A percentile compares a stretch with the other conserved stretches of the same genome.
Evolutionary conservation across 2,888 invertebrate species (phyloP).

Genomic region (Cataglyphis rosenhaueri): DNA sequence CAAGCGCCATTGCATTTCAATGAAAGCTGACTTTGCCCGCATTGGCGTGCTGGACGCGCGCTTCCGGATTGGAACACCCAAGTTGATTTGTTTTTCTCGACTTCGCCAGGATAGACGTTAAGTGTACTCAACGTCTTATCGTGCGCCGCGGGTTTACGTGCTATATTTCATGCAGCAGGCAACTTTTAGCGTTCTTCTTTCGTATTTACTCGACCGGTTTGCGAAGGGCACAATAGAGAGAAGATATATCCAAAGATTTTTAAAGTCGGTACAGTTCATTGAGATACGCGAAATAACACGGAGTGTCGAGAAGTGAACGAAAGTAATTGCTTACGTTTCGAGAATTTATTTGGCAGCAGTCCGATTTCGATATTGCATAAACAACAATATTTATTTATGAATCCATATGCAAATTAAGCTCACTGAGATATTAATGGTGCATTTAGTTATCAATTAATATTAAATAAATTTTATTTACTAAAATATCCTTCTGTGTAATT

Average conservation of each 20-base stretch:
- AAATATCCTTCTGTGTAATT: not conserved
- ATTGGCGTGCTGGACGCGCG: constrained; percentile 44
- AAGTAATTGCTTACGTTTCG: constrained; percentile 42
- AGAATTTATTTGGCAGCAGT: constrained; percentile 22
- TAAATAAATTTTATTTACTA: not conserved
- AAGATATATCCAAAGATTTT: constrained; percentile 45
- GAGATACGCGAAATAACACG: constrained; percentile 46
- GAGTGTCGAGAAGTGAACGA: constrained; percentile 11
- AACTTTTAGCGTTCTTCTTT: constrained; percentile 52
- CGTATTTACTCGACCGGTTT: constrained; percentile 46
- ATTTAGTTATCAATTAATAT: not conserved
- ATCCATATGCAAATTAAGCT: not conserved
- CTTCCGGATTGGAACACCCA: constrained; percentile 40
- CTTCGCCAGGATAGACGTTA: constrained; percentile 43
- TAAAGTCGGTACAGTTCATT: constrained; percentile 45
- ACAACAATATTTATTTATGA: constrained; percentile 8
- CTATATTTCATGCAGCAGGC: constrained; percentile 51
- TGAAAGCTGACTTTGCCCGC: constrained; percentile 38
- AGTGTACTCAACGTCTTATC: constrained; percentile 56
- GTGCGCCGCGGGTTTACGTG: constrained; percentile 48
- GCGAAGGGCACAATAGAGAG: constrained; percentile 41
- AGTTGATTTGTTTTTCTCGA: constrained; percentile 53
- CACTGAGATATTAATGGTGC: not conserved
- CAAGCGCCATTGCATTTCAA: constrained; percentile 52
- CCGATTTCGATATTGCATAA: constrained; percentile 13